phyloP scores from a whole-genome alignment of 2,797 vertebrate genomes.

The Synanceia verrucosa region DNA sequence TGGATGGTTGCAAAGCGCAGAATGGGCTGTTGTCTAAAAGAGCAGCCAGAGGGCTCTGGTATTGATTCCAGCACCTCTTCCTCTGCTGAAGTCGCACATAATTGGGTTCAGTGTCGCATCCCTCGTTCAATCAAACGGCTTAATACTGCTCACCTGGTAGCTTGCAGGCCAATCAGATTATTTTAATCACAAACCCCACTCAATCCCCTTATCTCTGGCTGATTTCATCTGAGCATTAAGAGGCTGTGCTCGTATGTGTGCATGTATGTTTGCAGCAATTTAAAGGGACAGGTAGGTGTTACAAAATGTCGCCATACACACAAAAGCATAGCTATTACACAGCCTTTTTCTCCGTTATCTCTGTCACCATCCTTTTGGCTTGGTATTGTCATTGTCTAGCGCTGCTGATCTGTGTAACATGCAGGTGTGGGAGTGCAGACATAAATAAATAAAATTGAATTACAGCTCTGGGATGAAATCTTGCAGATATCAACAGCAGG shows the following conservation, averaged over 20 bases:
- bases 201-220: constrained; percentile 36
- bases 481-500: too few relatives aligned
- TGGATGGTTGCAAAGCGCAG: constrained; percentile 23
- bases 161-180: constrained; percentile 54
- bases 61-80: constrained; percentile 51
- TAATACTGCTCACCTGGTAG: constrained; percentile 53
- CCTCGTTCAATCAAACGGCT: constrained; percentile 53
- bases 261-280: constrained; percentile 16
- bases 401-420: background rate
- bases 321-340: background rate
- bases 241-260: background rate
- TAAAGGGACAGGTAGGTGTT: constrained; percentile 12
- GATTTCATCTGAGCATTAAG: constrained; percentile 39
- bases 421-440: background rate
- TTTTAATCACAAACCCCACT: constrained; percentile 54
- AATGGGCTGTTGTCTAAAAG: constrained; percentile 44
- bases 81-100: constrained; percentile 45
- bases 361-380: background rate
- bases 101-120: constrained; percentile 53
- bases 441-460: background rate
- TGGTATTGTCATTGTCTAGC: background rate
- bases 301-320: background rate
- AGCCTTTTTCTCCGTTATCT: constrained; percentile 3
- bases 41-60: constrained; percentile 27
- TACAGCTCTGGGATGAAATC: background rate